Evolutionary conservation across 2,113 vertebrate species (phyloP).

Genomic region (Paedocypris sp.): DNA sequence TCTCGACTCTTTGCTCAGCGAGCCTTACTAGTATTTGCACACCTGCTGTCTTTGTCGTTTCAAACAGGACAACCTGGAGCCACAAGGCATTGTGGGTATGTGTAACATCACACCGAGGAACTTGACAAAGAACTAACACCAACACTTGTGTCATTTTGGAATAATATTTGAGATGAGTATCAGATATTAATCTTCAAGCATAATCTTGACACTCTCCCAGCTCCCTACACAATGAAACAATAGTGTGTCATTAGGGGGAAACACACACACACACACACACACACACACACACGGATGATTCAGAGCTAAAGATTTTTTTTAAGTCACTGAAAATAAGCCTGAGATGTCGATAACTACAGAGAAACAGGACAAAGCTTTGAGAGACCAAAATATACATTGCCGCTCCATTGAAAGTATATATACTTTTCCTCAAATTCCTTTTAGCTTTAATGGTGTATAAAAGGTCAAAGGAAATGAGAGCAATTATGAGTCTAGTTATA

Average conservation of each 20-base stretch:
- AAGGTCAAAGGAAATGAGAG: constrained; percentile 31
- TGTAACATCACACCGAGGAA: constrained; percentile 31
- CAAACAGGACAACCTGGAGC: constrained; percentile 52
- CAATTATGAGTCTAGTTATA: constrained; percentile 30
- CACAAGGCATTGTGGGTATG: constrained; percentile 55
- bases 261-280: no score
- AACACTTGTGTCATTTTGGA: constrained; percentile 33
- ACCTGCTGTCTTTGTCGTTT: constrained; percentile 63
- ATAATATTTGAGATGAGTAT: constrained; percentile 33
- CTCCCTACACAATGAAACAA: no score
- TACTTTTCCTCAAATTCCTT: constrained; percentile 8
- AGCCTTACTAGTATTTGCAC: constrained; percentile 60
- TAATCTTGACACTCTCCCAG: constrained; percentile 34
- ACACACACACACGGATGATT: no score
- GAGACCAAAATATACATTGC: constrained; percentile 7
- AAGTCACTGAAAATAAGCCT: constrained; percentile 41
- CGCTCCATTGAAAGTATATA: neutral
- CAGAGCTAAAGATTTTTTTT: constrained; percentile 44
- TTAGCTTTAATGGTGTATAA: constrained; percentile 25
- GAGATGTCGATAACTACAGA: constrained; percentile 35
- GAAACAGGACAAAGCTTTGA: constrained; percentile 34
- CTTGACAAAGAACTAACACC: constrained; percentile 34
- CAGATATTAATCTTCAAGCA: constrained; percentile 24
- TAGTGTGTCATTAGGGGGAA: no score
- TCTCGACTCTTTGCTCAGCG: constrained; percentile 51